Evolutionary conservation across 2,888 invertebrate genomes (phyloP).

Genomic region (Perizoma flavofasciatum): DNA sequence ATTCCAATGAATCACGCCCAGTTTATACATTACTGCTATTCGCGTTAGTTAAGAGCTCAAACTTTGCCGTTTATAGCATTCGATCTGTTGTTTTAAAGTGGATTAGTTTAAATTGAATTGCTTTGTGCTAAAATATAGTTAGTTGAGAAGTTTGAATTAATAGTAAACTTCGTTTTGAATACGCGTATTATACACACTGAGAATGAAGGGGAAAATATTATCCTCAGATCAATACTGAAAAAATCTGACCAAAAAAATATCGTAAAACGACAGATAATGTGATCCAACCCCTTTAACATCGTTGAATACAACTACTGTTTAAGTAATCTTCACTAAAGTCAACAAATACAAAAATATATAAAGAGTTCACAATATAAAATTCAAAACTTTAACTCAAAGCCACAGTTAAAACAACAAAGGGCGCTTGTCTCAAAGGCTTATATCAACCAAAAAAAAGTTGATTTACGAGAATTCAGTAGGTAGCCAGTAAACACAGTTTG

Average conservation of each 20-base stretch:
- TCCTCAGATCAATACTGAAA: too few species aligned
- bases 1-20: conserved; percentile 54
- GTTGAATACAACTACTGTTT: too few species aligned
- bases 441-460: conserved; percentile 33
- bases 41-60: conserved; percentile 35
- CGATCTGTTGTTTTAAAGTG: conserved; percentile 45
- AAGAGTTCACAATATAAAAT: conserved; percentile 1
- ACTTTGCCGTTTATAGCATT: conserved; percentile 45
- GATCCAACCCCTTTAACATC: too few species aligned
- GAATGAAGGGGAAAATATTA: too few species aligned
- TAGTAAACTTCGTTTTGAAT: conserved; percentile 1
- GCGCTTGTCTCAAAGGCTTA: conserved; percentile 23
- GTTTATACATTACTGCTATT: conserved; percentile 30
- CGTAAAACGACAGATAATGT: too few species aligned
- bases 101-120: conserved; percentile 44
- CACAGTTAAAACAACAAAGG: conserved; percentile 18
- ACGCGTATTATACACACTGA: neutral
- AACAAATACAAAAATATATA: too few species aligned
- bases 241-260: too few species aligned
- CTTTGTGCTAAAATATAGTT: conserved; percentile 24
- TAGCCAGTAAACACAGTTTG: conserved; percentile 44
- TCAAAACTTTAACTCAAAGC: conserved; percentile 8
- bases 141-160: conserved; percentile 12
- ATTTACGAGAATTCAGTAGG: conserved; percentile 43
- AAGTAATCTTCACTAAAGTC: too few species aligned